Base-by-base conservation (phyloP, 2,888 invertebrate genomes). In the Gastracanthus pulcherrimus region DNA sequence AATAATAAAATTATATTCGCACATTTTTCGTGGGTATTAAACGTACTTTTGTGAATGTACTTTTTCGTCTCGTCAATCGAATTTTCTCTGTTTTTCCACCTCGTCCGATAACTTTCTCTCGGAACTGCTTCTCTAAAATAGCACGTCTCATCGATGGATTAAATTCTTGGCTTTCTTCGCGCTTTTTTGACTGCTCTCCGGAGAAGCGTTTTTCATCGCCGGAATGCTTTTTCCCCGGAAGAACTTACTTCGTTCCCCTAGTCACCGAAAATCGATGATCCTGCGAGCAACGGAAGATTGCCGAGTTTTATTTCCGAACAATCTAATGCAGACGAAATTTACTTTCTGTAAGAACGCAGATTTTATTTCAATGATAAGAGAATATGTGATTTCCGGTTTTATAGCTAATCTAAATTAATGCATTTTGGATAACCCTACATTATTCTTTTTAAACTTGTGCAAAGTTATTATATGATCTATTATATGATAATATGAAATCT, bases 81-180 rank as follows among this genome's bases (percentile, higher is more conserved):
- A n/a, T n/a, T n/a, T 45, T 60, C 45, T 34, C 29, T 51, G 58
- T 76, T 76, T 58, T 60, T 55, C 5, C 45, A 45, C 34, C 23
- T 55, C 29, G 23, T 19, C 34, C 11, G 26, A 77, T 70, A 62
- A 70, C 36, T 70, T 77, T 62, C 34, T n/a, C 11, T 19, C 1
- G 29, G 29, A 62, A 64, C 31, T 72, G 48, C 66, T 66, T 55
- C 34, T 58, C 26, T 45, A 29, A 51, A 70, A 60, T 70, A 69
- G 60, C 70, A 69, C 75, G 70, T 80, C 69, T 80, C 75, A 75
- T 80, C 80, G 51, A 75, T 70, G 80, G 75, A 75, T 80, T 80
- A 80, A 80, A 80, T 80, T 80, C 80, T 75, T 79, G 60, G 67
- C 74, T 67, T 75, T 75, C 62, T 70, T 70, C 75, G 45, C 41